Percentiles rank a stretch among this genome's conserved stretches.
phyloP scores from a whole-genome alignment of 2,888 invertebrate genomes.

The Erannis defoliaria region DNA sequence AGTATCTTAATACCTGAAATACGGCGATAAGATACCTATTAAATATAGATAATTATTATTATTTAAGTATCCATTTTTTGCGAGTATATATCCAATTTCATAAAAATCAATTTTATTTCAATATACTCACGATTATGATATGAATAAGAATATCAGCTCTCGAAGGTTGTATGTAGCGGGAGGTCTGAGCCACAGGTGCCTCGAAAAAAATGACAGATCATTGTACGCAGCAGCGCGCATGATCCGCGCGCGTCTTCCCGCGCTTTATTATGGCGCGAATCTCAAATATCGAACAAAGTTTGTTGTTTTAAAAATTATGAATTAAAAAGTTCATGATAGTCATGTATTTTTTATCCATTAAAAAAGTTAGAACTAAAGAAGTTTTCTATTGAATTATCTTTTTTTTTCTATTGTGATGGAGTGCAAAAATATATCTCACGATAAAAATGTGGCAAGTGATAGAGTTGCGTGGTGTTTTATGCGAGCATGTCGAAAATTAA shows the following conservation, averaged over 20 bases:
- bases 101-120: not conserved
- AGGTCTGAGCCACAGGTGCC: slow-evolving; percentile 58
- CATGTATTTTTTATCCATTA: slow-evolving; percentile 1
- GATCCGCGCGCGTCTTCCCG: slow-evolving; percentile 72
- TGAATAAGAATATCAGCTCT: slow-evolving; percentile 54
- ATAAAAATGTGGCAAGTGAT: slow-evolving; percentile 43
- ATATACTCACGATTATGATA: slow-evolving; percentile 55
- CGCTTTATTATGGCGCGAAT: slow-evolving; percentile 64
- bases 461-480: slow-evolving; percentile 53
- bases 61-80: not conserved
- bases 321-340: slow-evolving; percentile 9
- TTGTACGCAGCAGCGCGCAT: slow-evolving; percentile 72
- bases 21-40: no score
- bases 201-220: slow-evolving; percentile 64
- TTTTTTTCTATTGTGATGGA: slow-evolving; percentile 47
- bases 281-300: slow-evolving; percentile 47
- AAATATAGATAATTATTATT: no score
- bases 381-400: slow-evolving; percentile 7
- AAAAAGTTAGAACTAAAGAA: not conserved
- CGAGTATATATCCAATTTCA: not conserved
- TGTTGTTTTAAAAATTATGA: slow-evolving; percentile 22
- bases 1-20: no score
- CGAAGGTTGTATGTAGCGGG: slow-evolving; percentile 66
- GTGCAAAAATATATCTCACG: slow-evolving; percentile 42
- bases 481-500: slow-evolving; percentile 61